Conservation (phyloP, 2,113 vertebrate species). For the Struthio camelus region DNA sequence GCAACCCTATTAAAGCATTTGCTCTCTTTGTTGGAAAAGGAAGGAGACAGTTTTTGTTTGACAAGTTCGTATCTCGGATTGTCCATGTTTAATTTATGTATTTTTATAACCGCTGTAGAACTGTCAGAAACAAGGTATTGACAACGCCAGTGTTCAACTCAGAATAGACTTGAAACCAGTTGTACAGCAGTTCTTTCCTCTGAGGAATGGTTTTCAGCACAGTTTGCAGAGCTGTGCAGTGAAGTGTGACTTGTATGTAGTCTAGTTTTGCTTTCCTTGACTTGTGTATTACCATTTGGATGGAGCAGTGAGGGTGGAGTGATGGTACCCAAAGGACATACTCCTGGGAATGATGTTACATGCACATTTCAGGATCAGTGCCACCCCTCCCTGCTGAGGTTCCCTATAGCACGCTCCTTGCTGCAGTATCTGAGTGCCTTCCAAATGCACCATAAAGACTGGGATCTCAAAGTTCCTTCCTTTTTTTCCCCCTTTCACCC, state of each 20-base stretch:
- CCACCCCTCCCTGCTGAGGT: background rate
- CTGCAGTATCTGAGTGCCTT: background rate
- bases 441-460: background rate
- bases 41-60: background rate
- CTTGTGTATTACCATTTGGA: background rate
- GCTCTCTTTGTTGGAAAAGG: background rate
- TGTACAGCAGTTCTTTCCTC: background rate
- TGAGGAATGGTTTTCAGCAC: background rate
- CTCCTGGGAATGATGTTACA: background rate
- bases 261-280: slow-evolving; percentile 17
- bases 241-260: slow-evolving; percentile 33
- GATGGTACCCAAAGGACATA: background rate
- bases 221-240: slow-evolving; percentile 43
- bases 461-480: background rate
- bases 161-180: slow-evolving; percentile 4
- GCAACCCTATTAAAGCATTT: background rate
- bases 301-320: background rate
- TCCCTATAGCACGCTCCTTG: background rate
- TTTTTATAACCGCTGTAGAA: slow-evolving; percentile 22
- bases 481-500: background rate
- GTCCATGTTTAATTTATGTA: slow-evolving; percentile 17
- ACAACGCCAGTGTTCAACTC: slow-evolving; percentile 14
- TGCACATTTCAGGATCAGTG: background rate
- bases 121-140: slow-evolving; percentile 34
- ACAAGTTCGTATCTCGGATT: background rate